These are phyloP conservation scores for Cynopterus brachyotis DNA, from an alignment of 2,113 vertebrate species.

Conservation along the genomic window DNA sequence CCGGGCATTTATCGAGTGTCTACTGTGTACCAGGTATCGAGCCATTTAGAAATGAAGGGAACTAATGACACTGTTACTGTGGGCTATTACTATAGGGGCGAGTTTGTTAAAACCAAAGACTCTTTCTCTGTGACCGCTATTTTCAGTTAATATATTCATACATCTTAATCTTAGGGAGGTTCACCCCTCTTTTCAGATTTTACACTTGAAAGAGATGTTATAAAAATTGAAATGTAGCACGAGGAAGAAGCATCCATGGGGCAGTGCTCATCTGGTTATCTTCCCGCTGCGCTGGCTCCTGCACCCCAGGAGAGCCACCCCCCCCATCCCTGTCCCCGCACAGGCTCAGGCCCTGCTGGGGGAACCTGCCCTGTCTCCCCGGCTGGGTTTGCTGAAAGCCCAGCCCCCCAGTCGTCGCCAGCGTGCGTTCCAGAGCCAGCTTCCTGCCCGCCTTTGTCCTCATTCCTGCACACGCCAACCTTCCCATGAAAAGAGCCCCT, in stretches of 20 bases:
- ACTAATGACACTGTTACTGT: background rate
- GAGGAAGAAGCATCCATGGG: background rate
- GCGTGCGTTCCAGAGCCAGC: conserved; percentile 58
- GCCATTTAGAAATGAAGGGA: conserved; percentile 26
- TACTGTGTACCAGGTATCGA: background rate
- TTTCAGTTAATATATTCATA: conserved; percentile 54
- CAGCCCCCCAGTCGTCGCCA: background rate
- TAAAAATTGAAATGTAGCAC: background rate
- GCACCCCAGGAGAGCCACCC: conserved; percentile 13
- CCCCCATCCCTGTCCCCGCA: too few species aligned
- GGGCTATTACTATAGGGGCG: background rate
- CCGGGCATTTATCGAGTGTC: background rate
- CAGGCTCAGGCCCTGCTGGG: background rate
- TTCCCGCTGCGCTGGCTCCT: background rate
- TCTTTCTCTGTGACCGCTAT: conserved; percentile 51
- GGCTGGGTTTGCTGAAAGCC: conserved; percentile 58
- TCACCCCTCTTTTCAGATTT: conserved; percentile 34
- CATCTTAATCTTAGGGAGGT: conserved; percentile 29
- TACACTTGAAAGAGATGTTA: conserved; percentile 35
- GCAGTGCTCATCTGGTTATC: conserved; percentile 43
- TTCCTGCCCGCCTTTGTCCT: conserved; percentile 76
- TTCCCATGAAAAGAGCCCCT: conserved; percentile 65
- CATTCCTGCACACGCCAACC: conserved; percentile 61
- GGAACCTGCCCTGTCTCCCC: background rate
- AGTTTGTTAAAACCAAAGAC: conserved; percentile 58